These are phyloP conservation scores for Capromys pilorides DNA, from an alignment of 2,797 vertebrate genomes.

Conservation along the genomic window DNA sequence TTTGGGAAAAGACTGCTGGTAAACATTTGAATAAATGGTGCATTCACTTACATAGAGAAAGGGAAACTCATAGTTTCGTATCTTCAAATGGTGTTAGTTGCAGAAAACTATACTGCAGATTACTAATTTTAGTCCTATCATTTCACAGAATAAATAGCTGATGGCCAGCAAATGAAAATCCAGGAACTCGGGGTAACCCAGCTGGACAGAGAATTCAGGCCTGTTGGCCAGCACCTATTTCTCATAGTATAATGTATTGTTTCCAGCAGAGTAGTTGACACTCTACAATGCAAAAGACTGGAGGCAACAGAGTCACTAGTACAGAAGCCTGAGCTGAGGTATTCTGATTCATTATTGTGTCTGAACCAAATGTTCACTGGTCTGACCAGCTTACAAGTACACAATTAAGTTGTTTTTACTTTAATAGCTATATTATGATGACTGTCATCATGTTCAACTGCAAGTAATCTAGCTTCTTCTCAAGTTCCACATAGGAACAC, in stretches of 20 bases:
- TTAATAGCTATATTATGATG: slow-evolving; percentile 18
- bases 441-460: background rate
- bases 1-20: slow-evolving; percentile 64
- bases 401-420: slow-evolving; percentile 22
- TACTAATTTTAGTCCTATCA: background rate
- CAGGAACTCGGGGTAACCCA: background rate
- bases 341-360: background rate
- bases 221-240: background rate
- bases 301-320: background rate
- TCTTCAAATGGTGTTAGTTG: background rate
- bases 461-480: background rate
- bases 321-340: background rate
- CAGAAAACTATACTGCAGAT: background rate
- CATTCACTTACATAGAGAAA: background rate
- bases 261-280: background rate
- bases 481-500: background rate
- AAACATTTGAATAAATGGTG: slow-evolving; percentile 61
- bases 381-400: background rate
- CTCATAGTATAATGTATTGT: background rate
- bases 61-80: background rate
- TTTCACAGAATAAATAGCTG: background rate
- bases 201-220: background rate
- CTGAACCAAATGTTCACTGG: slow-evolving; percentile 34
- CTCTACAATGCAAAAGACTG: background rate
- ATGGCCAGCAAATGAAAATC: background rate